phyloP scores from a whole-genome alignment of 2,113 vertebrate genomes.

The Petaurus breviceps region DNA sequence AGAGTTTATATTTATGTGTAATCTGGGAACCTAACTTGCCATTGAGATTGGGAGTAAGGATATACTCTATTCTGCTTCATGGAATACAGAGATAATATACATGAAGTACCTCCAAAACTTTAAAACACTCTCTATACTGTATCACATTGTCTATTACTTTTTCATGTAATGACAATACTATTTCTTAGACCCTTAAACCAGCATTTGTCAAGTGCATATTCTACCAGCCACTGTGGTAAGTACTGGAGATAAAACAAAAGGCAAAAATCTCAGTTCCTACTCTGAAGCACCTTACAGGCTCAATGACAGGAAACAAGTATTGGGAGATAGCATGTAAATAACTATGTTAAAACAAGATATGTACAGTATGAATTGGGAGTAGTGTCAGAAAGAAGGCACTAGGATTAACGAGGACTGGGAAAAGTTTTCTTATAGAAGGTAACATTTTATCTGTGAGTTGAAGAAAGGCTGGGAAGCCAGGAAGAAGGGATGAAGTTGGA shows the following conservation, averaged over 20 bases:
- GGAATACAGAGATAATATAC: neutral
- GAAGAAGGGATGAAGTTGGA: neutral
- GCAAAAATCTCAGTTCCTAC: neutral
- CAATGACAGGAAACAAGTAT: neutral
- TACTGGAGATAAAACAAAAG: neutral
- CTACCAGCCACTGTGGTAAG: neutral
- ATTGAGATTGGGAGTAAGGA: neutral
- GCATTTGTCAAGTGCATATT: neutral
- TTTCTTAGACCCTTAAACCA: neutral
- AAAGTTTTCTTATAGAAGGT: neutral
- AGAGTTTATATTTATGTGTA: neutral
- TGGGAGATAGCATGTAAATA: neutral
- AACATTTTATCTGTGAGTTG: neutral
- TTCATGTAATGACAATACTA: neutral
- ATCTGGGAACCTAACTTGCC: neutral
- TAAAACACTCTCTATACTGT: neutral
- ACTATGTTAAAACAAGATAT: neutral
- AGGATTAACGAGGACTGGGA: neutral
- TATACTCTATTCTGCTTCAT: neutral
- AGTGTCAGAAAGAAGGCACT: neutral
- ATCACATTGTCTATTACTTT: neutral
- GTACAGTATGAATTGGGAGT: neutral
- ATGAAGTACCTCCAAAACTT: neutral
- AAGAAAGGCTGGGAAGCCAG: neutral
- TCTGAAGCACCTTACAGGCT: neutral